Percentiles rank a stretch among this genome's conserved stretches.
Conservation (phyloP, 2,888 invertebrate genomes). For the Xestia sexstrigata region DNA sequence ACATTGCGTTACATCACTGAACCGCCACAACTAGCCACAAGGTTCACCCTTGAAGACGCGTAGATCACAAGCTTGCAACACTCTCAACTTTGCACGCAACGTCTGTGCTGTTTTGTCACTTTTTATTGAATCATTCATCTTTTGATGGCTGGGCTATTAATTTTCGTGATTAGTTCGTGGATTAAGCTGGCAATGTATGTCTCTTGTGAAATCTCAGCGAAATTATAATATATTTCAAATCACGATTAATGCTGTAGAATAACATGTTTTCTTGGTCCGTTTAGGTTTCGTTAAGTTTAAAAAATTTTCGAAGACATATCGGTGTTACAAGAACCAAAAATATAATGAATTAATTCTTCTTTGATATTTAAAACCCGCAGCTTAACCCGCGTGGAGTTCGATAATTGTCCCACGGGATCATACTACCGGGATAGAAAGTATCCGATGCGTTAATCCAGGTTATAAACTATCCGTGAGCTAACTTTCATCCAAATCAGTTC, state of each 20-base stretch:
- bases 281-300: neutral
- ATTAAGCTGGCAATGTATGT: neutral
- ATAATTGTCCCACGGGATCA: too few relatives aligned
- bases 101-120: constrained; percentile 41
- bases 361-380: neutral
- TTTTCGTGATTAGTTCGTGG: constrained; percentile 22
- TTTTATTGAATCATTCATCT: constrained; percentile 48
- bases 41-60: constrained; percentile 66
- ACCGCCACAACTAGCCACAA: constrained; percentile 1
- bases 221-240: neutral
- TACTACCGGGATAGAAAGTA: too few relatives aligned
- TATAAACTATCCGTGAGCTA: too few relatives aligned
- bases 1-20: constrained; percentile 45
- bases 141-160: constrained; percentile 17
- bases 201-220: neutral
- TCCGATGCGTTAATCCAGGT: too few relatives aligned
- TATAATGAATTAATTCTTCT: neutral
- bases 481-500: too few relatives aligned
- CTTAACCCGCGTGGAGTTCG: too few relatives aligned
- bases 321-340: neutral
- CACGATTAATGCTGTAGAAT: neutral
- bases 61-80: constrained; percentile 56
- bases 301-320: neutral
- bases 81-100: constrained; percentile 45
- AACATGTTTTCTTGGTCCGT: neutral